phyloP scores from a whole-genome alignment of 2,797 vertebrate species.

The Enteromius fasciolatus region DNA sequence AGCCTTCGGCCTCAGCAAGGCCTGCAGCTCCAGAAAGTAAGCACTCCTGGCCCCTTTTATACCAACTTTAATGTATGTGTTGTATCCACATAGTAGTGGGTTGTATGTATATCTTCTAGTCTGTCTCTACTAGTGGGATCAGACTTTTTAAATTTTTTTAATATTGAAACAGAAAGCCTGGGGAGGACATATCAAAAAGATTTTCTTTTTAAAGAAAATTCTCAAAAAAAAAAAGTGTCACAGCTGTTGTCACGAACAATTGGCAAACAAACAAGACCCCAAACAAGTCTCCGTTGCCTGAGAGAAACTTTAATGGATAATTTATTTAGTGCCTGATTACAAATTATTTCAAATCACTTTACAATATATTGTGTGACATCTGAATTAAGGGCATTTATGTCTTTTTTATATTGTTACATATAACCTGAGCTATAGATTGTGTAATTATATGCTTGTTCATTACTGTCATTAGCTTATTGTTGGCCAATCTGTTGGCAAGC shows the following conservation, averaged over 20 bases:
- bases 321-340: background rate
- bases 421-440: background rate
- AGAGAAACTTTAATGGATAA: background rate
- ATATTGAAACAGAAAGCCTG: background rate
- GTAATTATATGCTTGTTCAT: background rate
- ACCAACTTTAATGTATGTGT: background rate
- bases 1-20: conserved; percentile 57
- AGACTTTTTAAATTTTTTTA: background rate
- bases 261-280: background rate
- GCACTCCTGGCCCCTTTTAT: background rate
- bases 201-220: conserved; percentile 3
- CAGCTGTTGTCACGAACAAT: background rate
- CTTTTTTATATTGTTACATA: background rate
- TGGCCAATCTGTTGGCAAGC: background rate
- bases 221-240: background rate
- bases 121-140: background rate
- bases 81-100: background rate
- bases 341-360: background rate
- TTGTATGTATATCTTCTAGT: background rate
- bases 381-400: background rate
- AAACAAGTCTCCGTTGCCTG: background rate
- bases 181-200: background rate
- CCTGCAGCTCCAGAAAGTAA: conserved; percentile 78
- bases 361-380: background rate
- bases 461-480: background rate